These are phyloP conservation scores for Papilio demoleus DNA, from an alignment of 2,888 invertebrate species.

Conservation along the genomic window DNA sequence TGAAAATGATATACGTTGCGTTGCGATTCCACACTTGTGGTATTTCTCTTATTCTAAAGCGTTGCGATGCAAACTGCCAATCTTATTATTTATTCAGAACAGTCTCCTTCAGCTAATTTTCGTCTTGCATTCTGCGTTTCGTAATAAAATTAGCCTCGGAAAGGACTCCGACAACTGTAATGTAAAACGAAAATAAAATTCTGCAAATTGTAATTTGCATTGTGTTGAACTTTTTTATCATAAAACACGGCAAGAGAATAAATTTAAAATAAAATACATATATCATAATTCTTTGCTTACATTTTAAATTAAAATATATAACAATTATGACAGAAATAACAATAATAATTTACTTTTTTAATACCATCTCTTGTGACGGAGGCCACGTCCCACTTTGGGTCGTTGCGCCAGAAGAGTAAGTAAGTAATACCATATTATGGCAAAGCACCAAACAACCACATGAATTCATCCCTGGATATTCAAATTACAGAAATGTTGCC, in stretches of 20 bases:
- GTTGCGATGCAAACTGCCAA: not conserved
- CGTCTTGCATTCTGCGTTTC: constrained; percentile 12
- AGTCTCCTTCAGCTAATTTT: constrained; percentile 8
- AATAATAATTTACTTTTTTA: too few relatives aligned
- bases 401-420: too few relatives aligned
- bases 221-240: not conserved
- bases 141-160: constrained; percentile 10
- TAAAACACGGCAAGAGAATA: not conserved
- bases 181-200: not conserved
- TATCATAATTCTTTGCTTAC: too few relatives aligned
- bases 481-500: too few relatives aligned
- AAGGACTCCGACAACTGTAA: not conserved
- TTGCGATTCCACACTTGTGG: not conserved
- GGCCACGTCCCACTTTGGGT: too few relatives aligned
- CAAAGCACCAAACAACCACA: too few relatives aligned
- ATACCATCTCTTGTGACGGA: too few relatives aligned
- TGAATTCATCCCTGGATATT: too few relatives aligned
- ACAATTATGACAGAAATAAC: too few relatives aligned
- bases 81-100: constrained; percentile 13
- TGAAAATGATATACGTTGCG: not conserved
- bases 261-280: not conserved
- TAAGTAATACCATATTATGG: too few relatives aligned
- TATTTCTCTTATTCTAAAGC: not conserved
- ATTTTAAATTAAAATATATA: too few relatives aligned
- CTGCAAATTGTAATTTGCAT: not conserved